Conservation (phyloP, 2,888 invertebrate species). For the Hydraecia micacea region DNA sequence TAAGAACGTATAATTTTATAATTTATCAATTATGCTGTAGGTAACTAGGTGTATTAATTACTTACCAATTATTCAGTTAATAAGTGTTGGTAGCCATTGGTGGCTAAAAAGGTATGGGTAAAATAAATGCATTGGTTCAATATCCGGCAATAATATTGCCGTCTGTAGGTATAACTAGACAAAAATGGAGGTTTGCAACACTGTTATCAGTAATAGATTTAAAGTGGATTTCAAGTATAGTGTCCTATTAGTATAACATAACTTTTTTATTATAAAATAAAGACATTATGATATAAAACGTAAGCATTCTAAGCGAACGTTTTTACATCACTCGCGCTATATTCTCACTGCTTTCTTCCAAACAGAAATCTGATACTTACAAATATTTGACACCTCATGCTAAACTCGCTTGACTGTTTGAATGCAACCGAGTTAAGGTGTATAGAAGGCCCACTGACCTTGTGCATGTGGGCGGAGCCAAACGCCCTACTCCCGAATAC, state of each 20-base stretch:
- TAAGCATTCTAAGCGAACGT: not conserved
- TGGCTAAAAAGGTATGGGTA: conserved; percentile 7
- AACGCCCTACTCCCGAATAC: too few relatives aligned
- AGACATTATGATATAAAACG: not conserved
- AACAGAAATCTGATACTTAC: too few relatives aligned
- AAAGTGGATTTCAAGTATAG: not conserved
- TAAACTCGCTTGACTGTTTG: too few relatives aligned
- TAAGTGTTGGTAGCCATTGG: not conserved
- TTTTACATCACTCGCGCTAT: too few relatives aligned
- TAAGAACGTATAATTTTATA: conserved; percentile 9
- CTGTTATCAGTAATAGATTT: not conserved
- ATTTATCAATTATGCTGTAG: not conserved
- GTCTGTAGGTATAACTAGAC: not conserved
- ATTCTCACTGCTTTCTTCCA: too few relatives aligned
- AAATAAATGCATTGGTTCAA: conserved; percentile 1
- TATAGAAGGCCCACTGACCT: too few relatives aligned
- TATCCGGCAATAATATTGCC: conserved; percentile 22
- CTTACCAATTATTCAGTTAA: not conserved
- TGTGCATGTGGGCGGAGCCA: too few relatives aligned
- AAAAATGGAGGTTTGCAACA: conserved; percentile 16
- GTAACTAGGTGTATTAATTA: not conserved
- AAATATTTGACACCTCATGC: too few relatives aligned
- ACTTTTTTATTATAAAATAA: not conserved
- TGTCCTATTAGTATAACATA: not conserved
- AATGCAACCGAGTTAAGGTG: too few relatives aligned